Evolutionary conservation across 2,113 vertebrate species (phyloP).

Genomic region (Stigmatopora argus): DNA sequence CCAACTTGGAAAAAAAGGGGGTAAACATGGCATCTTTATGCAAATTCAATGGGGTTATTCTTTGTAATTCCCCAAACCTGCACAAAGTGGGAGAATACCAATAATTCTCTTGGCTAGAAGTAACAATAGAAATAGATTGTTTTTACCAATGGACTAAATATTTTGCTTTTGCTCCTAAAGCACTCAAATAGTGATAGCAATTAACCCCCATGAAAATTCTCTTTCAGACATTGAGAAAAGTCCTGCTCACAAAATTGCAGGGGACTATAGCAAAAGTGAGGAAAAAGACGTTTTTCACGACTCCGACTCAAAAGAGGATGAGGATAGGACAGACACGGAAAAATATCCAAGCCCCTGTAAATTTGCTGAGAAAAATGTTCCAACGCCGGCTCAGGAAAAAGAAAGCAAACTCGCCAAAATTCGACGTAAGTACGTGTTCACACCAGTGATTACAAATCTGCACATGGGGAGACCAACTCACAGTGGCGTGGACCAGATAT

Average conservation of each 20-base stretch:
- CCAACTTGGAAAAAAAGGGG: too few relatives aligned
- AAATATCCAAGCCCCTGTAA: neutral
- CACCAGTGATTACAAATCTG: slow-evolving; percentile 1
- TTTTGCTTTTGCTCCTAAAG: neutral
- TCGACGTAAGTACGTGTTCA: neutral
- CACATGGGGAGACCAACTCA: slow-evolving; percentile 1
- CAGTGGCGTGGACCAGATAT: neutral
- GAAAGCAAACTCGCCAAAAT: neutral
- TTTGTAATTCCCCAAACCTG: too few relatives aligned
- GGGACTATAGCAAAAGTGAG: neutral
- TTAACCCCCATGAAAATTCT: neutral
- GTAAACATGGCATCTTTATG: too few relatives aligned
- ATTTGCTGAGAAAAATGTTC: neutral
- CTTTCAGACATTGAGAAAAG: slow-evolving; percentile 2
- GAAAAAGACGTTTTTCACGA: neutral
- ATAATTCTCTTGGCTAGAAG: too few relatives aligned
- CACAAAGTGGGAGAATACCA: too few relatives aligned
- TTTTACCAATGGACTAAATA: neutral
- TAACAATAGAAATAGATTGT: neutral
- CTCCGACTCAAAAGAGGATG: neutral
- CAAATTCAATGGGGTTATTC: too few relatives aligned
- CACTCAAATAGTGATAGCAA: neutral
- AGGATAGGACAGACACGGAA: neutral
- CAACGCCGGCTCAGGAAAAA: neutral
- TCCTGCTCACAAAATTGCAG: neutral